Evolutionary conservation across 64 coral and sea anemone genomes (phyloP), one percentile per base, ranked within the genome.

Genomic region (Exaiptasia diaphana): DNA sequence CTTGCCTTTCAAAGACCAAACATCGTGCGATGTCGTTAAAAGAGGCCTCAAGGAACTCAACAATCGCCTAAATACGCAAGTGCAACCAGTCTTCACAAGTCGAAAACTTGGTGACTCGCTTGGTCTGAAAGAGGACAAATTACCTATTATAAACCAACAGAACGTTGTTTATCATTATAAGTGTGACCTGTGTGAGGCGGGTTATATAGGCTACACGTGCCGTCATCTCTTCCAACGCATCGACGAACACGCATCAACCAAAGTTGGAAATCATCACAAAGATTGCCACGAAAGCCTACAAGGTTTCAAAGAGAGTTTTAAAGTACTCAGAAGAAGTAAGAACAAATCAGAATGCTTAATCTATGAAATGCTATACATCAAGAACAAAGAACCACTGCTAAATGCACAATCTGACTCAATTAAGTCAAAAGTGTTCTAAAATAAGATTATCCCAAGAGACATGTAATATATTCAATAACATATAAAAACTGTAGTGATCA

Each of bases 71-170:
- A 12, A 27, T 8, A 0, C 54, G 49, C 44, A 76, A 52, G 54
- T 54, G 14, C 44, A 76, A 21, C 73, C 73, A 6, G 54, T 76
- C 34, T 76, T 76, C 36, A 76, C 73, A n/a, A 76, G 48, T 35
- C 13, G 52, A 76, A 76, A 76, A 18, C 20, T 76, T 4, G 54
- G 54, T 12, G 48, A 76, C 36, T 12, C 54, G 29, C 73, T 76
- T 52, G 54, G 26, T 21, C 50, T 45, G 15, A 76, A 54, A 37
- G 73, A 76, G 27, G 54, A 14, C 12, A 76, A 76, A 76, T 15
- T 53, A 33, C 44, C 44, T 76, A 46, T 76, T 76, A 31, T 76
- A 48, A 76, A 76, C 54, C 30, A 76, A 76, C 49, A 56, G 2
- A 76, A 76, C 29, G 73, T 76, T 43, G 73, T 76, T 43, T 53